Percentiles rank a stretch among this genome's conserved stretches.
These are phyloP conservation scores for Andinoacara biseriatus DNA, from an alignment of 2,113 vertebrate genomes.

Conservation along the genomic window DNA sequence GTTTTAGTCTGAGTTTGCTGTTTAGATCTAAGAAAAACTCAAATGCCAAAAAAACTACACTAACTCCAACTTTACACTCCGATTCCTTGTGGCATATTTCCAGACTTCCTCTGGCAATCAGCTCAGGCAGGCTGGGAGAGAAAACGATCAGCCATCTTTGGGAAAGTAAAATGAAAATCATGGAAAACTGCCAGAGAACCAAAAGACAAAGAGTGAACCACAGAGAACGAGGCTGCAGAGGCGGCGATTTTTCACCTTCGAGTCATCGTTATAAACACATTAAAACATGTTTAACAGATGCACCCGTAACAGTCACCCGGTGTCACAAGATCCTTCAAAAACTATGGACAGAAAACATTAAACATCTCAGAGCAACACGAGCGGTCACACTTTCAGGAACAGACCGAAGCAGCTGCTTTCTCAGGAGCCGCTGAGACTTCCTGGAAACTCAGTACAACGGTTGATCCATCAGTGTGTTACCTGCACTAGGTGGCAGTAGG, in stretches of 20 bases:
- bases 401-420: too few species aligned
- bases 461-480: too few species aligned
- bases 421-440: too few species aligned
- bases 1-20: fast-evolving
- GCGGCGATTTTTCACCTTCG: neutral
- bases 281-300: neutral
- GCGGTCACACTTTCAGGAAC: too few species aligned
- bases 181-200: neutral
- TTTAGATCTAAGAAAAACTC: neutral
- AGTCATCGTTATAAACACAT: neutral
- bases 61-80: neutral
- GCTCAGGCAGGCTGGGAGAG: neutral
- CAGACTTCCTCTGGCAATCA: neutral
- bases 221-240: neutral
- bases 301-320: neutral
- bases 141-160: neutral
- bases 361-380: too few species aligned
- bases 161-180: neutral
- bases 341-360: neutral
- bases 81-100: neutral
- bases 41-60: neutral
- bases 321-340: neutral
- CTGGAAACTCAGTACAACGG: too few species aligned
- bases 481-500: too few species aligned
- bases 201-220: neutral